Conservation (phyloP, 2,888 invertebrate species). For the Hirtodrosophila histrioides region DNA sequence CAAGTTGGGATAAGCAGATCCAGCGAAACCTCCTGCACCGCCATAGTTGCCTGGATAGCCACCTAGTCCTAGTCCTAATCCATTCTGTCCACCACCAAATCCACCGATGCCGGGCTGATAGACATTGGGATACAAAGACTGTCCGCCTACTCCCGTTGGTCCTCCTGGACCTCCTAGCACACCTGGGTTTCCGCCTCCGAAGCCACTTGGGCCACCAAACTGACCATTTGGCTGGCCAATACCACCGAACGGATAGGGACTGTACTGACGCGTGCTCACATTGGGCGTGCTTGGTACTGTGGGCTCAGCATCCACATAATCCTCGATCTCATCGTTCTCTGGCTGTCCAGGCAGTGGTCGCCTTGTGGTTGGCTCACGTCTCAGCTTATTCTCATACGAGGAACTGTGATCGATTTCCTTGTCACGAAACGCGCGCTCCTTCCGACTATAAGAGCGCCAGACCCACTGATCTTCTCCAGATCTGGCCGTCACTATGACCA, state of each 20-base stretch:
- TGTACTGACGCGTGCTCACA: conserved; percentile 78
- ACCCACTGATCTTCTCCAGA: conserved; percentile 77
- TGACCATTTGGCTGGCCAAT: conserved; percentile 51
- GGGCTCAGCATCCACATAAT: conserved; percentile 80
- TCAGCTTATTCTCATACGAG: conserved; percentile 50
- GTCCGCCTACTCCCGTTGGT: conserved; percentile 83
- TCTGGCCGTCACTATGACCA: conserved; percentile 44
- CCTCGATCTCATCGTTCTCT: conserved; percentile 82
- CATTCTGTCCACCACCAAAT: conserved; percentile 59
- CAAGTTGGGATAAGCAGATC: conserved; percentile 31
- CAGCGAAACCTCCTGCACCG: conserved; percentile 33
- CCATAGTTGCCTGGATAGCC: conserved; percentile 42
- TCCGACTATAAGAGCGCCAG: conserved; percentile 72
- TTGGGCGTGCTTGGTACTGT: conserved; percentile 34
- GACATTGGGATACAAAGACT: conserved; percentile 46
- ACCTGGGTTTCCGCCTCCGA: conserved; percentile 67
- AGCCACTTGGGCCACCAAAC: conserved; percentile 37
- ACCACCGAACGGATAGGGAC: conserved; percentile 61
- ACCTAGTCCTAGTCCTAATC: conserved; percentile 41
- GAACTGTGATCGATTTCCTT: conserved; percentile 44
- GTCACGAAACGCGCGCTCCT: conserved; percentile 65
- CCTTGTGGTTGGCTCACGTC: conserved; percentile 81
- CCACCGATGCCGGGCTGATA: conserved; percentile 61
- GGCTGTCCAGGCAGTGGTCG: conserved; percentile 75
- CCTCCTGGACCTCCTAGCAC: conserved; percentile 84